Evolutionary conservation across 2,797 vertebrate species (phyloP).

Genomic region (Micromesistius poutassou): DNA sequence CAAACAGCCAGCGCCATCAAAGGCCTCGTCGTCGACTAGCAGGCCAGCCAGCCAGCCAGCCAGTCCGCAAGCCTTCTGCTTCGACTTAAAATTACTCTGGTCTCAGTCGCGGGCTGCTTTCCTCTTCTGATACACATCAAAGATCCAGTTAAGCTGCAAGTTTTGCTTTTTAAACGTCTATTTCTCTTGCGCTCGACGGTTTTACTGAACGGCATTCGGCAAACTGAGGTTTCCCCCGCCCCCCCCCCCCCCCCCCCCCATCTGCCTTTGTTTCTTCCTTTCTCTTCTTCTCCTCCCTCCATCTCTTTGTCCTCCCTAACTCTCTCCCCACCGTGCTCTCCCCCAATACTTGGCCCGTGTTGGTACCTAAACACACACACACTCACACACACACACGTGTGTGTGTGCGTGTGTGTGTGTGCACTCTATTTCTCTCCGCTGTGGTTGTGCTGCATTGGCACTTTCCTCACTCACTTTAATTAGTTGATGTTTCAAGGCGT

Average conservation of each 20-base stretch:
- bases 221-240: slow-evolving; percentile 58
- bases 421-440: slow-evolving; percentile 31
- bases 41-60: slow-evolving; percentile 48
- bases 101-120: slow-evolving; percentile 73
- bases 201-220: slow-evolving; percentile 62
- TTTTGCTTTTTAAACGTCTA: slow-evolving; percentile 74
- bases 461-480: slow-evolving; percentile 69
- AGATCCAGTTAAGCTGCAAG: slow-evolving; percentile 76
- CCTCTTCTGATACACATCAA: slow-evolving; percentile 80
- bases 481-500: slow-evolving; percentile 62
- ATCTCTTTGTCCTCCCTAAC: slow-evolving; percentile 17
- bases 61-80: slow-evolving; percentile 78
- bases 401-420: no score
- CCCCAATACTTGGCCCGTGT: slow-evolving; percentile 53
- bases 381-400: slow-evolving; percentile 43
- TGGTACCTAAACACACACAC: slow-evolving; percentile 64
- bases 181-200: slow-evolving; percentile 55
- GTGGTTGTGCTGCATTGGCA: slow-evolving; percentile 65
- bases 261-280: slow-evolving; percentile 25
- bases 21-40: slow-evolving; percentile 68
- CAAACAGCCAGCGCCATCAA: slow-evolving; percentile 78
- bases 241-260: slow-evolving; percentile 28
- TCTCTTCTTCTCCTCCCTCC: background rate
- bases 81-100: slow-evolving; percentile 79
- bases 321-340: slow-evolving; percentile 36